These are phyloP conservation scores for Latrodectus geometricus DNA, from an alignment of 1,140 invertebrate genomes.

Conservation along the genomic window DNA sequence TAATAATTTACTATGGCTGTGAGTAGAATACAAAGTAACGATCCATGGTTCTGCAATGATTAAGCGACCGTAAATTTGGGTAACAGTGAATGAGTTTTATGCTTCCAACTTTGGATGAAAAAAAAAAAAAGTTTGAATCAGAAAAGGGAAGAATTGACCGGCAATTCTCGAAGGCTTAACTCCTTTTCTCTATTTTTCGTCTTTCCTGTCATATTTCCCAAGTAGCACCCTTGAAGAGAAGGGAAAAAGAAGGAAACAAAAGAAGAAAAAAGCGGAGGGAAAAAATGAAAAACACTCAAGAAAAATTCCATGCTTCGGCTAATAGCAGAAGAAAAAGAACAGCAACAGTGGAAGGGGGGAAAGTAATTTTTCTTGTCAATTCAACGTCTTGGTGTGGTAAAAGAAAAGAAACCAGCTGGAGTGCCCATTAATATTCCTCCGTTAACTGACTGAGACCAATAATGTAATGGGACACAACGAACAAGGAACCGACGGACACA, in stretches of 20 bases:
- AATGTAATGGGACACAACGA: constrained; percentile 53
- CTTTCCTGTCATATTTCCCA: constrained; percentile 20
- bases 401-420: constrained; percentile 42
- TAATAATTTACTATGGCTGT: too few relatives aligned
- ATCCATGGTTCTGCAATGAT: too few relatives aligned
- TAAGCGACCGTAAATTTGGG: neutral
- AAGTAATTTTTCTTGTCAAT: constrained; percentile 56
- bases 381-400: constrained; percentile 38
- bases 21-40: too few relatives aligned
- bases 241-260: neutral
- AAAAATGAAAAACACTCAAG: constrained; percentile 13
- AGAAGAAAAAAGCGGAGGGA: neutral
- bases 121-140: neutral
- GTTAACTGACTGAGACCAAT: constrained; percentile 56
- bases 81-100: constrained; percentile 6
- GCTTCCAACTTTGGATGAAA: neutral
- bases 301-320: constrained; percentile 30
- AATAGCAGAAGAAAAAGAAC: constrained; percentile 33
- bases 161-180: constrained; percentile 35
- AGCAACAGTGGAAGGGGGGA: constrained; percentile 1
- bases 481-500: constrained; percentile 43
- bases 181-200: constrained; percentile 47
- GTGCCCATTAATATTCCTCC: constrained; percentile 52
- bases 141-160: neutral
- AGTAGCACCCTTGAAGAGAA: constrained; percentile 1